These are phyloP conservation scores for Apus apus DNA, from an alignment of 2,113 vertebrate species.

Conservation along the genomic window DNA sequence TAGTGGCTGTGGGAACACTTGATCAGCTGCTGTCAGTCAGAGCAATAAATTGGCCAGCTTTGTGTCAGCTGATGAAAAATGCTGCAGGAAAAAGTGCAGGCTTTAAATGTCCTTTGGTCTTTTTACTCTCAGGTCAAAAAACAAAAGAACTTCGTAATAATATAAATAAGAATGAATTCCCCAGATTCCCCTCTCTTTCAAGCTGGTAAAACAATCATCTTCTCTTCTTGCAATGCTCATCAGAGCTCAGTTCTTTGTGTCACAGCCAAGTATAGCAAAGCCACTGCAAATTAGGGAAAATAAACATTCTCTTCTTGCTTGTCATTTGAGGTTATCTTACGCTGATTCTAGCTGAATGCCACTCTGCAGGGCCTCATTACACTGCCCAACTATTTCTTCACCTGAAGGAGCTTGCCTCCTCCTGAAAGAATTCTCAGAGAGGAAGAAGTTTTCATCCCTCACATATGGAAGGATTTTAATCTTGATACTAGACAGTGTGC, in stretches of 20 bases:
- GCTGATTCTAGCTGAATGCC: background rate
- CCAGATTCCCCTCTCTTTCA: conserved; percentile 16
- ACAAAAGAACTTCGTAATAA: background rate
- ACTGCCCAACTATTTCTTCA: background rate
- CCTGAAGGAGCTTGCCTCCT: background rate
- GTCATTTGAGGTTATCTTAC: conserved; percentile 31
- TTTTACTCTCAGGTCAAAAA: conserved; percentile 13
- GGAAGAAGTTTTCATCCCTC: background rate
- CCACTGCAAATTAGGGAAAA: conserved; percentile 50
- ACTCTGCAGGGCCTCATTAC: background rate
- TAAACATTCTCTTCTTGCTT: conserved; percentile 31
- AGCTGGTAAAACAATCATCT: conserved; percentile 49
- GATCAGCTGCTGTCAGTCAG: conserved; percentile 68
- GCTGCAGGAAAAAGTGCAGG: conserved; percentile 30
- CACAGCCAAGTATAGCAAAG: conserved; percentile 39
- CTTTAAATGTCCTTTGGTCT: conserved; percentile 39
- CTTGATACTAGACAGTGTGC: background rate
- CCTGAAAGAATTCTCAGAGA: background rate
- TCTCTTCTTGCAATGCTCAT: conserved; percentile 41
- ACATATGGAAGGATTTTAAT: background rate
- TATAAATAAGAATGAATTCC: conserved; percentile 53
- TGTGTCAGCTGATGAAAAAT: conserved; percentile 61
- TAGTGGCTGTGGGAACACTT: conserved; percentile 62
- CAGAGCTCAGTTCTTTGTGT: conserved; percentile 42
- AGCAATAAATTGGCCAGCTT: conserved; percentile 65